These are phyloP conservation scores for Eupithecia centaureata DNA, from an alignment of 2,888 invertebrate genomes.

Conservation along the genomic window DNA sequence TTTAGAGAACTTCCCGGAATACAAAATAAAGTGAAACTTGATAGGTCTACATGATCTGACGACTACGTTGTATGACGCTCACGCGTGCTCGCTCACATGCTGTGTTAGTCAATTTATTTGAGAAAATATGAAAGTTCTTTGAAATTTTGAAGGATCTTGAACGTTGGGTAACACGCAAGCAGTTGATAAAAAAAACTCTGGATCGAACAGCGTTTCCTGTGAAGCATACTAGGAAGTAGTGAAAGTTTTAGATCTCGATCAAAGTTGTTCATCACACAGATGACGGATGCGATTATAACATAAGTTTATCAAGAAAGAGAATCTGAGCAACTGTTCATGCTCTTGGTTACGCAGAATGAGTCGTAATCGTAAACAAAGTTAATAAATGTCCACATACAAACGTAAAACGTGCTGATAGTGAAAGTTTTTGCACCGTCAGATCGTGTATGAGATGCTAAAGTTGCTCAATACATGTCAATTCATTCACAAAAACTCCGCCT, in stretches of 20 bases:
- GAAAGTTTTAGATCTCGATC: slow-evolving; percentile 44
- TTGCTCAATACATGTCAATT: slow-evolving; percentile 19
- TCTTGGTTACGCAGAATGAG: slow-evolving; percentile 30
- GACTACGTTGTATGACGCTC: slow-evolving; percentile 52
- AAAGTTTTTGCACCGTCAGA: slow-evolving; percentile 35
- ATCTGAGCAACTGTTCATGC: slow-evolving; percentile 27
- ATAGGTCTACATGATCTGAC: slow-evolving; percentile 53
- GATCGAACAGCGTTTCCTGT: not conserved
- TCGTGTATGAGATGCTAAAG: slow-evolving; percentile 24
- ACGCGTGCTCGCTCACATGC: slow-evolving; percentile 25
- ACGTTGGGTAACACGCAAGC: not conserved
- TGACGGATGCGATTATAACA: slow-evolving; percentile 34
- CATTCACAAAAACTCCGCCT: slow-evolving; percentile 16
- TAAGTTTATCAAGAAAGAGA: slow-evolving; percentile 33
- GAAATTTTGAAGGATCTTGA: slow-evolving; percentile 18
- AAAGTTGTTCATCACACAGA: slow-evolving; percentile 42
- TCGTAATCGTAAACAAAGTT: slow-evolving; percentile 30
- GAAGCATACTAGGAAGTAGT: slow-evolving; percentile 33
- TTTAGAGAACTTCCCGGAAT: slow-evolving; percentile 58
- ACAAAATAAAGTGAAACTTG: slow-evolving; percentile 74
- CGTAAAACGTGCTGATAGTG: slow-evolving; percentile 34
- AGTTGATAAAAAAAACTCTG: not conserved
- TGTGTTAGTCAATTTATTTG: slow-evolving; percentile 26
- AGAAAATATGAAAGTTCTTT: slow-evolving; percentile 20
- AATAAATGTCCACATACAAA: slow-evolving; percentile 33